A percentile compares a stretch with the other conserved stretches of the same genome.
Evolutionary conservation across 2,888 invertebrate genomes (phyloP).

Genomic region (Archaeoteleia sp.): DNA sequence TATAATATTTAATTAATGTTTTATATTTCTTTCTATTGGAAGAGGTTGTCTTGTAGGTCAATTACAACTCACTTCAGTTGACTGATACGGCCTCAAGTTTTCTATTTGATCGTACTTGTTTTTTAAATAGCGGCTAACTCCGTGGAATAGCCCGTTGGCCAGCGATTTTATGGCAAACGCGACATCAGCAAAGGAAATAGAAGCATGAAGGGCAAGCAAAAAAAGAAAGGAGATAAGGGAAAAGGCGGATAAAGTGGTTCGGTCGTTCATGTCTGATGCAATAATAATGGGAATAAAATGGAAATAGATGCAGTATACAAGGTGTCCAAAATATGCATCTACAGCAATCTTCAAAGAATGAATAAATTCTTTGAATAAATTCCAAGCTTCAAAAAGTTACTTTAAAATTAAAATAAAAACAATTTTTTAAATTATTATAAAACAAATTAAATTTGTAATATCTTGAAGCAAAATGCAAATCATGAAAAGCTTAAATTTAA

Average conservation of each 20-base stretch:
- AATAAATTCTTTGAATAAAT: too few species aligned
- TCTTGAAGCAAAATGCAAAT: too few species aligned
- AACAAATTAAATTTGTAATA: too few species aligned
- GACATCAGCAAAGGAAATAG: conserved; percentile 39
- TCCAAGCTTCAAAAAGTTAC: too few species aligned
- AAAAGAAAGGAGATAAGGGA: conserved; percentile 29
- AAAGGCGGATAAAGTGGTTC: conserved; percentile 27
- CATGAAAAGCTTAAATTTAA: too few species aligned
- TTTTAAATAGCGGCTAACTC: conserved; percentile 20
- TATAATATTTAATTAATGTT: too few species aligned
- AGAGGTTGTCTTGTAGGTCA: too few species aligned
- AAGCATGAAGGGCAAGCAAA: conserved; percentile 27
- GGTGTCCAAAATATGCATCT: conserved; percentile 34
- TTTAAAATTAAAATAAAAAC: too few species aligned
- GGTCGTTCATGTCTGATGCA: conserved; percentile 41
- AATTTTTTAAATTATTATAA: too few species aligned
- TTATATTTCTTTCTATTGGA: too few species aligned
- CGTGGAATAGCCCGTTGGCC: conserved; percentile 10
- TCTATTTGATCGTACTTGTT: conserved; percentile 6
- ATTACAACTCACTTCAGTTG: too few species aligned
- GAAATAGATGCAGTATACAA: conserved; percentile 33
- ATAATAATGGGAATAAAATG: conserved; percentile 48
- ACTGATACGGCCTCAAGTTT: background rate
- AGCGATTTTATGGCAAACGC: conserved; percentile 29
- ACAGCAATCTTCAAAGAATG: conserved; percentile 15